These are phyloP conservation scores for Paradoxurus hermaphroditus DNA, from an alignment of 2,113 vertebrate species.

Conservation along the genomic window DNA sequence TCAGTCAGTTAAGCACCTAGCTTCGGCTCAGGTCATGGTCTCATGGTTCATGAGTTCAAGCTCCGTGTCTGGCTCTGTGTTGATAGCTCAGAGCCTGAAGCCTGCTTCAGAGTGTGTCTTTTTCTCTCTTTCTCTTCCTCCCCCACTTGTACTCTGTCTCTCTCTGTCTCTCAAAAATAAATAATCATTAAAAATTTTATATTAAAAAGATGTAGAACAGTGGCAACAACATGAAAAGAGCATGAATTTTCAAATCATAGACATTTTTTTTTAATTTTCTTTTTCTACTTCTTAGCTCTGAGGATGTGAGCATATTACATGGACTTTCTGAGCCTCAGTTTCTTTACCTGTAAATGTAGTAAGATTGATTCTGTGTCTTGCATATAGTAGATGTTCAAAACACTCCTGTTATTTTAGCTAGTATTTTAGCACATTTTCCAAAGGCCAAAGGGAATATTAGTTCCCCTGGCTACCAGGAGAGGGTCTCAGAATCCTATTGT, in stretches of 20 bases:
- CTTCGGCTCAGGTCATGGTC: too few relatives aligned
- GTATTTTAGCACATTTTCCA: not conserved
- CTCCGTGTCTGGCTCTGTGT: too few relatives aligned
- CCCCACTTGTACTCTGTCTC: too few relatives aligned
- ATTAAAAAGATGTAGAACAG: not conserved
- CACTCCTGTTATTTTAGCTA: not conserved
- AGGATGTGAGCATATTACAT: not conserved
- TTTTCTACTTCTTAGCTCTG: not conserved
- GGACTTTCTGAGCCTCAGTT: not conserved
- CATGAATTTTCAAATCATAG: not conserved
- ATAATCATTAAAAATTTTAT: too few relatives aligned
- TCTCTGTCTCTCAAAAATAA: too few relatives aligned
- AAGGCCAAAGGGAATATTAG: not conserved
- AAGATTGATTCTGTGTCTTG: not conserved
- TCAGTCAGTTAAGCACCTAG: too few relatives aligned
- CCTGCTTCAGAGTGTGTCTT: too few relatives aligned
- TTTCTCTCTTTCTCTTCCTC: too few relatives aligned
- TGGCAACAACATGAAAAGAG: not conserved
- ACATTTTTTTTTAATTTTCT: not conserved
- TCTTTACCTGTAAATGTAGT: not conserved
- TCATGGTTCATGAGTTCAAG: too few relatives aligned
- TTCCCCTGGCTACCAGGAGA: not conserved
- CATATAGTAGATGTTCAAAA: not conserved
- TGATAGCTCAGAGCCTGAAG: too few relatives aligned
- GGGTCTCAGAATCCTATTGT: fast-evolving